phyloP scores from a whole-genome alignment of 2,797 vertebrate genomes.

The Hypotaenidia okinawae region DNA sequence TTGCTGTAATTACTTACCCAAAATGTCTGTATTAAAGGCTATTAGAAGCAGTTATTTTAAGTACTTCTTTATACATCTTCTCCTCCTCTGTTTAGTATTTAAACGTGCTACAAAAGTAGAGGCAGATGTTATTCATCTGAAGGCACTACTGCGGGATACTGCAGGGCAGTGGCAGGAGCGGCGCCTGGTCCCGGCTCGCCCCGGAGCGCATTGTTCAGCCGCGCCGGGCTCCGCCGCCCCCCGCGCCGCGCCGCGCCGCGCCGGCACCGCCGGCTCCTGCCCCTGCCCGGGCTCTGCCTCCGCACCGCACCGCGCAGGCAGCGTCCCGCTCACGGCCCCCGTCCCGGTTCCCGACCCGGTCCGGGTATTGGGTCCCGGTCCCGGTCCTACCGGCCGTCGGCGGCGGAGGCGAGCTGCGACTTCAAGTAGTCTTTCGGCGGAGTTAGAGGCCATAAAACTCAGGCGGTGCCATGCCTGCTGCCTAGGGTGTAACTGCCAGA shows the following conservation, averaged over 20 bases:
- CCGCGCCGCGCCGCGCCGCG: background rate
- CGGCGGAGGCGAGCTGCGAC: background rate
- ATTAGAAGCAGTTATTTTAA: constrained; percentile 93
- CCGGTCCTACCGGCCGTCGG: background rate
- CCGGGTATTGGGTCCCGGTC: background rate
- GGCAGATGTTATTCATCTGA: constrained; percentile 79
- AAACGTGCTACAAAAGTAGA: constrained; percentile 81
- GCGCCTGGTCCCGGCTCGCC: constrained; percentile 69
- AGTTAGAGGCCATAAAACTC: constrained; percentile 85
- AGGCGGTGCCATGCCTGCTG: constrained; percentile 80
- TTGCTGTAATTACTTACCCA: constrained; percentile 88
- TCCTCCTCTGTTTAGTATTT: constrained; percentile 87
- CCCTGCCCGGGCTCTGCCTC: background rate
- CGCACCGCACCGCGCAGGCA: background rate
- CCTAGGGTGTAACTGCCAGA: constrained; percentile 80
- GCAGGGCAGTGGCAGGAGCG: constrained; percentile 66
- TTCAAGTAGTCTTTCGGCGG: constrained; percentile 69
- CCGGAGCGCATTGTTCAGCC: constrained; percentile 81
- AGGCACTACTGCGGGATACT: constrained; percentile 53
- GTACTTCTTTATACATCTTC: constrained; percentile 82
- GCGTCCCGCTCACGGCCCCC: background rate
- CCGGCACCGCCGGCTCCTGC: background rate
- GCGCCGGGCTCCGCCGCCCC: constrained; percentile 53
- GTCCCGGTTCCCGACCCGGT: background rate
- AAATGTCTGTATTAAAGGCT: constrained; percentile 92